phyloP scores from a whole-genome alignment of 1,140 invertebrate species.

The Brachionus rotundiformis region DNA sequence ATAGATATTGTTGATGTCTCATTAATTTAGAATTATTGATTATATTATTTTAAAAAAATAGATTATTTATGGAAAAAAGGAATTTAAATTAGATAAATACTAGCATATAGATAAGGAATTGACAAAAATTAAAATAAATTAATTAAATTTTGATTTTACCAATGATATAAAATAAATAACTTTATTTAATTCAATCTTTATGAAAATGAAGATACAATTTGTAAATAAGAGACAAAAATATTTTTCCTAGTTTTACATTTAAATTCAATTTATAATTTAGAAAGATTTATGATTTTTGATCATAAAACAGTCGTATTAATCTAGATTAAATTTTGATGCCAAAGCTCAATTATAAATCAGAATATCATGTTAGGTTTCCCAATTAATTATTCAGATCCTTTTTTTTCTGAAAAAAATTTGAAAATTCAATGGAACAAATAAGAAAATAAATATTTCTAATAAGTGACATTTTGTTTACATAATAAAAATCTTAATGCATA shows the following conservation, averaged over 20 bases:
- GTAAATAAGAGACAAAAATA: no score
- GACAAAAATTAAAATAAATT: no score
- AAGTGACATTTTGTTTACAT: not conserved
- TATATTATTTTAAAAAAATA: no score
- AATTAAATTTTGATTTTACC: no score
- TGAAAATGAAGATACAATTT: no score
- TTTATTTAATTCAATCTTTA: no score
- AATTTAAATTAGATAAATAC: no score
- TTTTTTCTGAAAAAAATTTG: not conserved
- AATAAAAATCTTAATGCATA: not conserved
- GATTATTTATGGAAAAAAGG: no score
- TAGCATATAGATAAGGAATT: no score
- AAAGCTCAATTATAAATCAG: slow-evolving; percentile 1
- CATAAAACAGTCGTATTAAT: not conserved
- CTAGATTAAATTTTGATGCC: not conserved
- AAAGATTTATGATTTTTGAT: not conserved
- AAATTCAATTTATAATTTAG: not conserved
- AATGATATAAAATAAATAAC: no score
- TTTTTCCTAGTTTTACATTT: not conserved
- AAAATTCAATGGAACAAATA: not conserved
- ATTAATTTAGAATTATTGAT: no score
- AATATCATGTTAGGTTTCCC: not conserved
- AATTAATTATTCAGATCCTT: not conserved
- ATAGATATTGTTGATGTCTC: no score
- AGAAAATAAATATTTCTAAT: not conserved